These are phyloP conservation scores for Euura lappo DNA, from an alignment of 1,140 invertebrate species.

Conservation along the genomic window DNA sequence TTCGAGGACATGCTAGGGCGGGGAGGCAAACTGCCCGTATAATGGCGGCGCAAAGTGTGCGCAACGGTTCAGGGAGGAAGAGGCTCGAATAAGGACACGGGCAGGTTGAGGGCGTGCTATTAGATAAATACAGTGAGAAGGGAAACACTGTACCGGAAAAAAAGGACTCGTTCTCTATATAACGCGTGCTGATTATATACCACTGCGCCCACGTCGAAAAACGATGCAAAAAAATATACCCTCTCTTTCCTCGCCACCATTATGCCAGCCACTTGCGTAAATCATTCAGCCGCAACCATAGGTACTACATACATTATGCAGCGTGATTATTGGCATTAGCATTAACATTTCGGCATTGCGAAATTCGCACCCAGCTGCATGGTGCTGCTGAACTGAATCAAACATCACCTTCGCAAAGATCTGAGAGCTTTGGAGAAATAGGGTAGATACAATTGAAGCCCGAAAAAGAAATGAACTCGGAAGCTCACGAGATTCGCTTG, in stretches of 20 bases:
- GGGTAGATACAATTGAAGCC: too few relatives aligned
- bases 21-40: conserved; percentile 55
- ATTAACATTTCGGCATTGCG: neutral
- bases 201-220: neutral
- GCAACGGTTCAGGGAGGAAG: conserved; percentile 23
- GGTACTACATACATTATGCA: neutral
- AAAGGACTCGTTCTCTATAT: neutral
- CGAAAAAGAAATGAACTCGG: too few relatives aligned
- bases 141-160: conserved; percentile 28
- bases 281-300: too few relatives aligned
- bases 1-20: conserved; percentile 52
- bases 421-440: too few relatives aligned
- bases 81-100: conserved; percentile 21
- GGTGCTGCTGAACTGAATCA: too few relatives aligned
- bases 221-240: neutral
- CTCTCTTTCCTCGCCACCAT: neutral
- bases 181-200: conserved; percentile 1
- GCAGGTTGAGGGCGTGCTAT: conserved; percentile 36
- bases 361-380: too few relatives aligned
- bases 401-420: too few relatives aligned
- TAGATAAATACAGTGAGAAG: conserved; percentile 47
- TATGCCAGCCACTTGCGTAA: too few relatives aligned
- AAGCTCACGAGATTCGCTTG: too few relatives aligned
- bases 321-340: neutral
- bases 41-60: conserved; percentile 57